Base-by-base conservation (phyloP, 2,797 vertebrate genomes). In the Fundulus diaphanus region DNA sequence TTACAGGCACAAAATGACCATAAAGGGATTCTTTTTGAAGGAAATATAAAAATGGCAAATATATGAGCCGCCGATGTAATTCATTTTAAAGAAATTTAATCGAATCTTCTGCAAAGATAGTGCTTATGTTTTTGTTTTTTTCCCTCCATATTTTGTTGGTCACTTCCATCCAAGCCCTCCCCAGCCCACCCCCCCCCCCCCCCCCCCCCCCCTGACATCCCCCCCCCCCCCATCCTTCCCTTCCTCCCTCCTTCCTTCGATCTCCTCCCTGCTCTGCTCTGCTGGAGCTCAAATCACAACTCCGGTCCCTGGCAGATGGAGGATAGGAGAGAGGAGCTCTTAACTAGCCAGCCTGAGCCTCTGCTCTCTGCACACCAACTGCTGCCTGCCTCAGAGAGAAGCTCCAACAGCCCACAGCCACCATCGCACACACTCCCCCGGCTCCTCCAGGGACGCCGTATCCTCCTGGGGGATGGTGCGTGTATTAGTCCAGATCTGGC, bases 241-340 rank as follows among this genome's bases (percentile, higher is more conserved):
- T 56, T 68, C 77, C 68, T 69, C 77, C 54, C 48, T 81, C 80
- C 82, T 81, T 82, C 88, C 86, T 90, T 89, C 90, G 82, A 88
- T 92, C 92, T 92, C 92, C 91, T 93, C 92, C 93, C 91, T 93
- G 93, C 92, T 92, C 89, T 95, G 94, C 94, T 93, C 93, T 95
- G 93, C 93, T 94, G 94, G 94, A 94, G 93, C 93, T 94, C 93
- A 94, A 94, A 94, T 94, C 93, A 92, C 93, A 93, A 87, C 92
- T 93, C 88, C 78, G 76, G 90, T 92, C 92, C 91, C 92, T 94
- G 93, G 93, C 94, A 94, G 95, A 94, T 94, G 93, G 95, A 94
- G 93, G 89, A 95, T 94, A 91, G 93, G 92, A 91, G 88, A 90
- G 92, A 91, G 92, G 91, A 92, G 93, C 93, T 93, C 94, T 94